These are phyloP conservation scores for Pseudopleuronectes americanus DNA, from an alignment of 2,797 vertebrate genomes.

Conservation along the genomic window DNA sequence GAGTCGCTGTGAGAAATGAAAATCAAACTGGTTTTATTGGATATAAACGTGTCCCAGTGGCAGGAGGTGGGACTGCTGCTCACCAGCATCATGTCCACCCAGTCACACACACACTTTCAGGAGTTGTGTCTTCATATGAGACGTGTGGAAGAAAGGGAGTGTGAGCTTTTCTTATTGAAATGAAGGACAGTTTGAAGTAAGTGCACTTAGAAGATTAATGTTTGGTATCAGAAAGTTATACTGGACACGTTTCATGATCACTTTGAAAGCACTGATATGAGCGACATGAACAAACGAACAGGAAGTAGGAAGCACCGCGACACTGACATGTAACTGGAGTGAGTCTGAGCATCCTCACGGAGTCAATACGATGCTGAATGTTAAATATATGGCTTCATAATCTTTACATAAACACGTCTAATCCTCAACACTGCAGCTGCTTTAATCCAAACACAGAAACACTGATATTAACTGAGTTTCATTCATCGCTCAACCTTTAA, in stretches of 20 bases:
- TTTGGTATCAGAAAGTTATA: constrained; percentile 51
- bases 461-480: constrained; percentile 61
- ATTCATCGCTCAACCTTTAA: constrained; percentile 70
- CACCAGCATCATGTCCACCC: constrained; percentile 30
- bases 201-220: constrained; percentile 64
- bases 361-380: constrained; percentile 51
- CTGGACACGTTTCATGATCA: constrained; percentile 33
- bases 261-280: constrained; percentile 49
- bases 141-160: constrained; percentile 25
- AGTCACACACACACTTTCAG: background rate
- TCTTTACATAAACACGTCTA: constrained; percentile 64
- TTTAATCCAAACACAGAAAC: constrained; percentile 41
- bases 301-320: constrained; percentile 1
- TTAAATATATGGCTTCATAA: constrained; percentile 82
- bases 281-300: background rate
- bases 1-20: background rate
- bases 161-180: constrained; percentile 51
- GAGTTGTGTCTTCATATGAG: constrained; percentile 41
- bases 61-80: constrained; percentile 43
- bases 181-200: constrained; percentile 42
- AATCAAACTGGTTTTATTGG: constrained; percentile 77
- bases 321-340: constrained; percentile 8
- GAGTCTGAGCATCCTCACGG: constrained; percentile 50
- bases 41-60: constrained; percentile 74
- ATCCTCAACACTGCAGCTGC: constrained; percentile 41